A percentile compares a stretch with the other conserved stretches of the same genome.
phyloP scores from a whole-genome alignment of 1,140 invertebrate genomes.

The Centruroides sculpturatus region DNA sequence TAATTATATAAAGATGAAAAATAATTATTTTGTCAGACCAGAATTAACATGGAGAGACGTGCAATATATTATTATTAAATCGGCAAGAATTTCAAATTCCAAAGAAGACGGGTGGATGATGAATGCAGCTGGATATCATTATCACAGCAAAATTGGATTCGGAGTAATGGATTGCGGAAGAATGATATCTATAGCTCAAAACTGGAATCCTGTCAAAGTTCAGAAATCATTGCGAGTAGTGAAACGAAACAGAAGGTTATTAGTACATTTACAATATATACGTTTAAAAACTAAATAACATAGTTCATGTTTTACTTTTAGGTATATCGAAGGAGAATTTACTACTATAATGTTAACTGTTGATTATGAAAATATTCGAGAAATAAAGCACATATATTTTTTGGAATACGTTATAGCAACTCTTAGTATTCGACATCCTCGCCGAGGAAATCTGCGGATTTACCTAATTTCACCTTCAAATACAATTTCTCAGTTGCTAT shows the following conservation, averaged over 20 bases:
- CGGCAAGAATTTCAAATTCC: conserved; percentile 36
- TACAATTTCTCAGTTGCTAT: conserved; percentile 51
- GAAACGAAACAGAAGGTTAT: neutral
- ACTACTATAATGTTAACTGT: no score
- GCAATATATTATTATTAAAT: conserved; percentile 34
- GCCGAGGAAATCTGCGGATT: conserved; percentile 54
- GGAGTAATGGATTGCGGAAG: conserved; percentile 92
- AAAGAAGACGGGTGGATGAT: conserved; percentile 48
- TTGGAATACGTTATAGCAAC: conserved; percentile 67
- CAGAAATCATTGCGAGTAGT: conserved; percentile 65
- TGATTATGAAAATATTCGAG: no score
- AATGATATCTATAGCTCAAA: conserved; percentile 76
- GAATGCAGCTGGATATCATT: conserved; percentile 54
- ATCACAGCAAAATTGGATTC: conserved; percentile 73
- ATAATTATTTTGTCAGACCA: conserved; percentile 19
- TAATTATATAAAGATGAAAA: no score
- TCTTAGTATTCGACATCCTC: conserved; percentile 45
- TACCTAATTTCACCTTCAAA: conserved; percentile 52
- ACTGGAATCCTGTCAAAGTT: conserved; percentile 85
- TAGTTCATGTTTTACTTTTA: neutral
- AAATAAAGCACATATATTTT: conserved; percentile 40
- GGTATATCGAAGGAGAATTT: no score
- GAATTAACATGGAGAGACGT: conserved; percentile 37
- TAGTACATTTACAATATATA: neutral
- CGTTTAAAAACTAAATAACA: neutral